A percentile compares a stretch with the other conserved stretches of the same genome.
Evolutionary conservation across 2,888 invertebrate species (phyloP).

Genomic region (Anthrax anthrax): DNA sequence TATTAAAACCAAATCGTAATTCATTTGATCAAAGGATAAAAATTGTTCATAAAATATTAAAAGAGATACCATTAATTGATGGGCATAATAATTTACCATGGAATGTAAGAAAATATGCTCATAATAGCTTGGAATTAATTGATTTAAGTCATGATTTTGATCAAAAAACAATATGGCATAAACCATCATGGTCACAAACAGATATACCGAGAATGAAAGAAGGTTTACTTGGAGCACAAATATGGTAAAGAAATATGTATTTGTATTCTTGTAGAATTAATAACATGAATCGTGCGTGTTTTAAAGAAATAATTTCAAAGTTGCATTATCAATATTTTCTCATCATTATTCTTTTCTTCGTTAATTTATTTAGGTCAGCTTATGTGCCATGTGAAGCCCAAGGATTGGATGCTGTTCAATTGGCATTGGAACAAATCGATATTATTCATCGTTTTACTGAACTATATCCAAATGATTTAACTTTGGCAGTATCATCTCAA

Average conservation of each 20-base stretch:
- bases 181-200: slow-evolving; percentile 82
- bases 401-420: slow-evolving; percentile 69
- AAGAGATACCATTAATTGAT: slow-evolving; percentile 36
- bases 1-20: slow-evolving; percentile 31
- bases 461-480: slow-evolving; percentile 58
- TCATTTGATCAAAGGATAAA: slow-evolving; percentile 34
- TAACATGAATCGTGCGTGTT: background rate
- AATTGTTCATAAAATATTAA: slow-evolving; percentile 30
- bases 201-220: slow-evolving; percentile 72
- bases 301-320: too few species aligned
- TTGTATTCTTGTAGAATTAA: background rate
- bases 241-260: slow-evolving; percentile 49
- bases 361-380: slow-evolving; percentile 42
- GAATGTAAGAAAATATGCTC: slow-evolving; percentile 78
- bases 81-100: slow-evolving; percentile 81
- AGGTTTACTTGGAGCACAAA: slow-evolving; percentile 81
- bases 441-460: slow-evolving; percentile 54
- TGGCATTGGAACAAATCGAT: slow-evolving; percentile 75
- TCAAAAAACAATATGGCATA: slow-evolving; percentile 60
- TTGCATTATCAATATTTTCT: too few species aligned
- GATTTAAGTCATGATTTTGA: slow-evolving; percentile 26
- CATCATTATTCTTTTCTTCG: too few species aligned
- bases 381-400: slow-evolving; percentile 76
- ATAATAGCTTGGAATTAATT: slow-evolving; percentile 51
- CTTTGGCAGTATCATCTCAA: slow-evolving; percentile 51